Conservation (phyloP, 2,888 invertebrate genomes). For the Troides oblongomaculatus region DNA sequence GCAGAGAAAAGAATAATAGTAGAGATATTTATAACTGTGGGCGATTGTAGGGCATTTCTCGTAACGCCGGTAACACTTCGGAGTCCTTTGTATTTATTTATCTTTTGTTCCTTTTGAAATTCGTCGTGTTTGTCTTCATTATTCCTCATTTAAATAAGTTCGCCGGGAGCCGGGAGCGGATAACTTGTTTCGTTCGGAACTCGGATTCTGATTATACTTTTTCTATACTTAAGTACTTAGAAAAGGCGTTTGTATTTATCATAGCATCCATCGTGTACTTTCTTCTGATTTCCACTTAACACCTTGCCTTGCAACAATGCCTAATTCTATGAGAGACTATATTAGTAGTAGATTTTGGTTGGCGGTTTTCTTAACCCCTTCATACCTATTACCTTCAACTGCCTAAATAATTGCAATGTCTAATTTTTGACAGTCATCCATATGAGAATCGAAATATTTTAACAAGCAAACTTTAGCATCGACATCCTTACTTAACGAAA, state of each 20-base stretch:
- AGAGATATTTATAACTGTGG: slow-evolving; percentile 13
- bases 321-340: too few species aligned
- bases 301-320: too few species aligned
- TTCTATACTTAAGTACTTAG: slow-evolving; percentile 5
- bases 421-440: too few species aligned
- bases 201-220: slow-evolving; percentile 63
- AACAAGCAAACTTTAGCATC: too few species aligned
- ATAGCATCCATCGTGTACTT: not conserved
- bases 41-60: slow-evolving; percentile 37
- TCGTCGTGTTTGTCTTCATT: slow-evolving; percentile 58
- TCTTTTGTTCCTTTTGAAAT: slow-evolving; percentile 57
- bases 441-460: too few species aligned
- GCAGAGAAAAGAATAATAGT: slow-evolving; percentile 1
- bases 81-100: slow-evolving; percentile 54
- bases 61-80: slow-evolving; percentile 41
- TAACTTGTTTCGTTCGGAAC: slow-evolving; percentile 56
- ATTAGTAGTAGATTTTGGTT: too few species aligned
- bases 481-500: too few species aligned
- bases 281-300: not conserved
- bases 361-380: too few species aligned
- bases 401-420: too few species aligned
- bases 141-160: slow-evolving; percentile 50
- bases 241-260: not conserved
- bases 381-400: too few species aligned
- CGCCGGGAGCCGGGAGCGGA: slow-evolving; percentile 42